Conservation (phyloP, 2,888 invertebrate species). For the Lissocephala sabroskyi region DNA sequence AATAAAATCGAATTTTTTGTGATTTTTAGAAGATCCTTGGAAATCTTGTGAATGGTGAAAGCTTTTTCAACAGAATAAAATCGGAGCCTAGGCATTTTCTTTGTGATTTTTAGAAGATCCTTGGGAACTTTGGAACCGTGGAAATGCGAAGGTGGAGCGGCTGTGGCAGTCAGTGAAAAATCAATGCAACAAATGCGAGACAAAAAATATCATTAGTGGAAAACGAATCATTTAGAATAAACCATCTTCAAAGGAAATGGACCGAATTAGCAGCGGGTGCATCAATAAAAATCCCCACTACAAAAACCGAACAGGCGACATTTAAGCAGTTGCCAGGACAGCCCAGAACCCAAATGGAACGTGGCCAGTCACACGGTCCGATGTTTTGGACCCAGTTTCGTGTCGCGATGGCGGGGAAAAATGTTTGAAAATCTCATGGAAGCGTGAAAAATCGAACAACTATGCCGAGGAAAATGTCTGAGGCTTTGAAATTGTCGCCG, state of each 20-base stretch:
- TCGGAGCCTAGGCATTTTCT: too few species aligned
- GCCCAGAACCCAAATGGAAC: conserved; percentile 41
- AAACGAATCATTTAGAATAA: conserved; percentile 69
- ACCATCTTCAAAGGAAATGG: conserved; percentile 67
- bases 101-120: background rate
- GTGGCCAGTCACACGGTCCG: conserved; percentile 23
- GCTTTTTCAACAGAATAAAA: background rate
- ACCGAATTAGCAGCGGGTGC: conserved; percentile 28
- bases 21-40: too few species aligned
- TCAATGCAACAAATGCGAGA: conserved; percentile 61
- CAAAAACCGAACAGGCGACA: conserved; percentile 6
- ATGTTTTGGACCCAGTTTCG: too few species aligned
- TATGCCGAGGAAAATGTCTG: conserved; percentile 19
- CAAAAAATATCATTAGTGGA: conserved; percentile 64
- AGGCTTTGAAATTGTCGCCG: conserved; percentile 8
- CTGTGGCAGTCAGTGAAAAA: conserved; percentile 50
- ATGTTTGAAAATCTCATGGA: conserved; percentile 50
- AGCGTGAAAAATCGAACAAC: conserved; percentile 56
- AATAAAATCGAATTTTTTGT: background rate
- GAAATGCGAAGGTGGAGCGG: background rate
- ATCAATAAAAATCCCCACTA: conserved; percentile 31
- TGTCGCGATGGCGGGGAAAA: conserved; percentile 20
- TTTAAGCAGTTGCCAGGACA: conserved; percentile 13
- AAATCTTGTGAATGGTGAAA: background rate
- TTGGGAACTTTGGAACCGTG: background rate